Conservation (phyloP, 2,113 vertebrate species). For the Australoheros scitulus region DNA sequence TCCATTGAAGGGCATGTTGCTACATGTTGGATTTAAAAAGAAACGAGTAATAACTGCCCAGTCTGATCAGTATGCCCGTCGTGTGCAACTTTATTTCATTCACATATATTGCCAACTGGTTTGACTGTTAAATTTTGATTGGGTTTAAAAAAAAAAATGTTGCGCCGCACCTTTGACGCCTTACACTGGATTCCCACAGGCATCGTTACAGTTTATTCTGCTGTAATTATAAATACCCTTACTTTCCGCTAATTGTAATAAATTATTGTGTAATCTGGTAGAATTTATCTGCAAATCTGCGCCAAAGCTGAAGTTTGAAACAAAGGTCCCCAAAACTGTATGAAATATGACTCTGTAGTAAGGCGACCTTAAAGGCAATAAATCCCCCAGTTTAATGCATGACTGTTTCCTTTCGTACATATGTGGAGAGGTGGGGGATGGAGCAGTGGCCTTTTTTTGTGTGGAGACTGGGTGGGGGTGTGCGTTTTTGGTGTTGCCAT, state of each 20-base stretch:
- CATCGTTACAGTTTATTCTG: slow-evolving; percentile 2
- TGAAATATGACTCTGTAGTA: slow-evolving; percentile 81
- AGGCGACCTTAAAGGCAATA: slow-evolving; percentile 88
- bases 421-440: slow-evolving; percentile 83
- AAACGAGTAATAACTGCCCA: not conserved
- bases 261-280: not conserved
- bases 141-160: not conserved
- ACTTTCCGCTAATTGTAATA: not conserved
- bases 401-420: slow-evolving; percentile 94
- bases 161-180: not conserved
- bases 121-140: not conserved
- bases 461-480: slow-evolving; percentile 75
- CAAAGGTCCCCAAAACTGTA: slow-evolving; percentile 66
- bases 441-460: slow-evolving; percentile 62
- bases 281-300: not conserved
- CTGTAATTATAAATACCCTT: not conserved
- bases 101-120: not conserved
- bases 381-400: slow-evolving; percentile 92
- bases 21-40: slow-evolving; percentile 8
- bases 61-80: not conserved
- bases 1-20: not conserved
- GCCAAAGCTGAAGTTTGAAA: slow-evolving; percentile 22
- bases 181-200: not conserved
- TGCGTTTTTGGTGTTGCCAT: slow-evolving; percentile 71
- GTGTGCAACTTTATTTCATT: not conserved